phyloP scores from a whole-genome alignment of 2,888 invertebrate genomes.

The Cordilura impudica region DNA sequence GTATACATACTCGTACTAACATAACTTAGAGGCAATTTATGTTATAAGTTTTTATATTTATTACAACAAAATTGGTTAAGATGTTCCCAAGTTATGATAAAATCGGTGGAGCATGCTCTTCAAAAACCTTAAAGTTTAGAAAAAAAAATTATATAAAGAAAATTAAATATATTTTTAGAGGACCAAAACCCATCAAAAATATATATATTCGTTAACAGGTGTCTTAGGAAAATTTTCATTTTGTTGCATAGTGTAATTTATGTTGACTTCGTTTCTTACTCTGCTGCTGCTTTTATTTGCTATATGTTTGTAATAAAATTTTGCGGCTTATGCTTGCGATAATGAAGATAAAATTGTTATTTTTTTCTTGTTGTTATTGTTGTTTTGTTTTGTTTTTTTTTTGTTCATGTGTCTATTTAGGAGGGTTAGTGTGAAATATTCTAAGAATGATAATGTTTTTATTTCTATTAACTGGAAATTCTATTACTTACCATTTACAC shows the following conservation, averaged over 20 bases:
- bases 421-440: constrained; percentile 43
- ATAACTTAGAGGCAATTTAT: too few relatives aligned
- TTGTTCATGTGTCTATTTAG: not conserved
- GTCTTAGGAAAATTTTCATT: too few relatives aligned
- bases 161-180: too few relatives aligned
- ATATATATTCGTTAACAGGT: too few relatives aligned
- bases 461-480: constrained; percentile 41
- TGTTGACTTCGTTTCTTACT: not conserved
- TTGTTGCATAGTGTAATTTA: not conserved
- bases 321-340: constrained; percentile 28
- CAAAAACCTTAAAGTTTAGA: too few relatives aligned
- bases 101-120: too few relatives aligned
- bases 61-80: too few relatives aligned
- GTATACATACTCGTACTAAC: too few relatives aligned
- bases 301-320: constrained; percentile 38
- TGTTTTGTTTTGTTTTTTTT: not conserved
- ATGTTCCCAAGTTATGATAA: too few relatives aligned
- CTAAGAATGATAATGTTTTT: constrained; percentile 58
- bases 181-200: too few relatives aligned
- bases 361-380: constrained; percentile 2
- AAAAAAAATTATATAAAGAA: too few relatives aligned
- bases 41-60: too few relatives aligned
- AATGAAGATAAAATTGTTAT: constrained; percentile 35
- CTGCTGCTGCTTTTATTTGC: constrained; percentile 17
- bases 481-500: not conserved